Evolutionary conservation across 2,888 invertebrate species (phyloP).

Genomic region (Chorisops tibialis): DNA sequence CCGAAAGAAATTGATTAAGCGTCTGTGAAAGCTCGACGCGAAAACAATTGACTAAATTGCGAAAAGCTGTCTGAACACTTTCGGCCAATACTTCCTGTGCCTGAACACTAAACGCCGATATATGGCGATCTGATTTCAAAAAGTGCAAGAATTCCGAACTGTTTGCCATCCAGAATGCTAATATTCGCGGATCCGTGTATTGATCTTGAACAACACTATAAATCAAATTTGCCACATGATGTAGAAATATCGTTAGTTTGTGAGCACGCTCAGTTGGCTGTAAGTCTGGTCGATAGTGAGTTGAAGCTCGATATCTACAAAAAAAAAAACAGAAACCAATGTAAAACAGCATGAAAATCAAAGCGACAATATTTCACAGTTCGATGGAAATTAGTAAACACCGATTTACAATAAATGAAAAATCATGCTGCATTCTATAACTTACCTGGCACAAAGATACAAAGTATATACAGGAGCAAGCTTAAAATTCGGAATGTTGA

Average conservation of each 20-base stretch:
- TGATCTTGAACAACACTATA: slow-evolving; percentile 82
- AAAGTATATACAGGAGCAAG: slow-evolving; percentile 95
- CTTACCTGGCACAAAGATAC: slow-evolving; percentile 82
- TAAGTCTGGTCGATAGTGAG: slow-evolving; percentile 89
- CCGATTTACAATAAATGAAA: neutral
- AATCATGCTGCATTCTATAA: slow-evolving; percentile 23
- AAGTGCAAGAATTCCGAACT: slow-evolving; percentile 95
- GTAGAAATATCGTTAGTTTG: slow-evolving; percentile 82
- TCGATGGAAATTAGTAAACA: slow-evolving; percentile 16
- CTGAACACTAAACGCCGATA: slow-evolving; percentile 86
- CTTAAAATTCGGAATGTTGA: slow-evolving; percentile 86
- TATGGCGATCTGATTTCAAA: slow-evolving; percentile 90
- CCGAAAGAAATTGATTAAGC: slow-evolving; percentile 75
- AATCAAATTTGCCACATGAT: slow-evolving; percentile 85
- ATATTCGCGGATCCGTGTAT: slow-evolving; percentile 78
- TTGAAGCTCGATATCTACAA: slow-evolving; percentile 81
- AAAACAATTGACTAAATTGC: slow-evolving; percentile 71
- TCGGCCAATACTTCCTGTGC: slow-evolving; percentile 92
- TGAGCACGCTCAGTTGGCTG: slow-evolving; percentile 90
- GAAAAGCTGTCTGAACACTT: slow-evolving; percentile 88
- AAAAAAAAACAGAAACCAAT: neutral
- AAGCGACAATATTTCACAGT: neutral
- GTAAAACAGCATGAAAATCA: neutral
- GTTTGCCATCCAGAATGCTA: slow-evolving; percentile 97
- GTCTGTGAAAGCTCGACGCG: slow-evolving; percentile 80